phyloP scores from a whole-genome alignment of 2,113 vertebrate genomes.

The Octodon degus region DNA sequence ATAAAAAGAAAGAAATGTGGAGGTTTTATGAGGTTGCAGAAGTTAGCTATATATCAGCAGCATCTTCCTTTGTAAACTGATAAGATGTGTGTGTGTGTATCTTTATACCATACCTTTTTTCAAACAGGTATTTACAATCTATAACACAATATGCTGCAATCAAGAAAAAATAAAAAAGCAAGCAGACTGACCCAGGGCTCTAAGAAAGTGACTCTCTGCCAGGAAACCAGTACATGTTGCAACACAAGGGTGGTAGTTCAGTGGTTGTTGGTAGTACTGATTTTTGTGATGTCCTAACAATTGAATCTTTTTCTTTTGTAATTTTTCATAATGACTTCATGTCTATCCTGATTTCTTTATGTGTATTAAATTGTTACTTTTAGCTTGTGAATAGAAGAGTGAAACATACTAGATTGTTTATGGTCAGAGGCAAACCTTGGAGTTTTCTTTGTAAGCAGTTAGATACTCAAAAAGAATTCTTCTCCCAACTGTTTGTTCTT shows the following conservation, averaged over 20 bases:
- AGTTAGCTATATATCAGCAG: neutral
- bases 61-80: neutral
- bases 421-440: neutral
- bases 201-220: neutral
- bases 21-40: neutral
- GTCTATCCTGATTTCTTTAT: neutral
- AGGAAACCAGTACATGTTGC: neutral
- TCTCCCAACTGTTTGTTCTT: neutral
- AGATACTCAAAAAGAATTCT: neutral
- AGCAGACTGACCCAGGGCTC: neutral
- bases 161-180: neutral
- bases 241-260: neutral
- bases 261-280: neutral
- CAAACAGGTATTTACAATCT: neutral
- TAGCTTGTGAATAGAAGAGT: neutral
- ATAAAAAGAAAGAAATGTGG: neutral
- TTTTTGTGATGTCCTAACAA: neutral
- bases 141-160: neutral
- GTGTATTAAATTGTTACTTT: slow-evolving; percentile 8
- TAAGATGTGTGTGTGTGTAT: neutral
- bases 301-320: neutral
- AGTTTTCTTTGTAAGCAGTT: neutral
- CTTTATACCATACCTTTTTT: neutral
- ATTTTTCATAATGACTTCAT: slow-evolving; percentile 14
- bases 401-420: neutral